phyloP scores from a whole-genome alignment of 2,888 invertebrate genomes.

The Lithodes maja region DNA sequence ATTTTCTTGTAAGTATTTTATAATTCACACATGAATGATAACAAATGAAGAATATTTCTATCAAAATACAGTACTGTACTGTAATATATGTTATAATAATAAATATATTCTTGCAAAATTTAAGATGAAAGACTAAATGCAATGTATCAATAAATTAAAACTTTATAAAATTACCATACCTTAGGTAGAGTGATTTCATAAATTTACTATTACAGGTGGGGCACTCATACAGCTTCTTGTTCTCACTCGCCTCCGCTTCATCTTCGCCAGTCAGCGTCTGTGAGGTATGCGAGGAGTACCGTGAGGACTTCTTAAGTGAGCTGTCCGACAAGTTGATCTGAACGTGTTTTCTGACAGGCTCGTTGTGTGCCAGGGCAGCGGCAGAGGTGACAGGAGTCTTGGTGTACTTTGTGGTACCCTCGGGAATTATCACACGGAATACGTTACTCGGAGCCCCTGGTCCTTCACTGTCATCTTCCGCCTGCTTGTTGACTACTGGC shows the following conservation, averaged over 20 bases:
- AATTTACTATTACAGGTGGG: constrained; percentile 69
- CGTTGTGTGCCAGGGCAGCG: constrained; percentile 27
- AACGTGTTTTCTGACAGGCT: constrained; percentile 62
- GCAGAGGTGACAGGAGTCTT: constrained; percentile 17
- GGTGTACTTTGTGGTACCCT: constrained; percentile 54
- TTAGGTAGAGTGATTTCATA: constrained; percentile 58
- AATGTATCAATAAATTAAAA: background rate
- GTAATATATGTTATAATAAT: background rate
- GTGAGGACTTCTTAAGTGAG: constrained; percentile 7
- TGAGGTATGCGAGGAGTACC: constrained; percentile 35
- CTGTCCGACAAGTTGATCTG: constrained; percentile 63
- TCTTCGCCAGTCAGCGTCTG: constrained; percentile 39
- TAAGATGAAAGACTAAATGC: background rate
- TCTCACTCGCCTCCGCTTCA: constrained; percentile 7
- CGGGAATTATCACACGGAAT: constrained; percentile 61
- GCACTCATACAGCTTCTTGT: constrained; percentile 59
- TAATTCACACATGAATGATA: background rate
- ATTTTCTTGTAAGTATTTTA: no score
- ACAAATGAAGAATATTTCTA: background rate
- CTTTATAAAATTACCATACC: constrained; percentile 37
- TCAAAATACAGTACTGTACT: background rate
- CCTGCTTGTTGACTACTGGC: background rate
- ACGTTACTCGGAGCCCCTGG: constrained; percentile 24
- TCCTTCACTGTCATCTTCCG: background rate
- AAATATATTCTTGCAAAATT: background rate